phyloP scores from a whole-genome alignment of 2,888 invertebrate species.

The Oxyteleia sp. region DNA sequence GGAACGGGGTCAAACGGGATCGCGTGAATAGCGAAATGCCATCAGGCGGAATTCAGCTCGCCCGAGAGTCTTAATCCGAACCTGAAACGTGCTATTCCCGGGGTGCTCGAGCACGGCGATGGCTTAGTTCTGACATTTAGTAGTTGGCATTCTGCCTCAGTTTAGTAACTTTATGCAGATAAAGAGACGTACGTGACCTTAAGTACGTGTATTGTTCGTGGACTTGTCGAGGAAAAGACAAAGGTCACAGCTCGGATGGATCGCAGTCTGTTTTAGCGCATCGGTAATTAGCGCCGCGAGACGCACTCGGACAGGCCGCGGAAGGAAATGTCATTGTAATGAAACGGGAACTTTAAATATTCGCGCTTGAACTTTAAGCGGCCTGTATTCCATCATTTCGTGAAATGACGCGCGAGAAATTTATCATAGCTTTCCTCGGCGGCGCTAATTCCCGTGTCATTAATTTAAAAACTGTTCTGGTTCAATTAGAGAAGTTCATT shows the following conservation, averaged over 20 bases:
- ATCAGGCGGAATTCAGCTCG: constrained; percentile 30
- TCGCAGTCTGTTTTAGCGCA: constrained; percentile 18
- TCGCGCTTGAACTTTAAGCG: constrained; percentile 33
- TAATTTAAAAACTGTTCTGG: constrained; percentile 38
- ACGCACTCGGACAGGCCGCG: constrained; percentile 15
- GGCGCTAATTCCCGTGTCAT: constrained; percentile 38
- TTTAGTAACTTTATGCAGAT: constrained; percentile 61
- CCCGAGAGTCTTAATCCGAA: constrained; percentile 52
- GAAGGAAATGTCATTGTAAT: constrained; percentile 36
- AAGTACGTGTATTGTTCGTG: constrained; percentile 48
- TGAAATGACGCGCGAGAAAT: constrained; percentile 27
- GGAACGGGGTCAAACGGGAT: constrained; percentile 30
- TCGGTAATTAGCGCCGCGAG: constrained; percentile 49
- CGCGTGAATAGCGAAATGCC: constrained; percentile 46
- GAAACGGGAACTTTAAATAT: background rate
- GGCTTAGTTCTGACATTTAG: constrained; percentile 64
- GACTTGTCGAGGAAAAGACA: constrained; percentile 29
- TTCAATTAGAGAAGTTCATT: constrained; percentile 41
- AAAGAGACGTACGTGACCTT: constrained; percentile 56
- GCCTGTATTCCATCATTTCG: constrained; percentile 28
- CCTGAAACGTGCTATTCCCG: constrained; percentile 57
- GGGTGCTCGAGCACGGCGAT: constrained; percentile 45
- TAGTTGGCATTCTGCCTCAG: constrained; percentile 63
- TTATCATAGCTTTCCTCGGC: constrained; percentile 32
- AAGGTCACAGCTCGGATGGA: constrained; percentile 42